phyloP scores from a whole-genome alignment of 2,888 invertebrate species.

The Amblyjoppa proteus region DNA sequence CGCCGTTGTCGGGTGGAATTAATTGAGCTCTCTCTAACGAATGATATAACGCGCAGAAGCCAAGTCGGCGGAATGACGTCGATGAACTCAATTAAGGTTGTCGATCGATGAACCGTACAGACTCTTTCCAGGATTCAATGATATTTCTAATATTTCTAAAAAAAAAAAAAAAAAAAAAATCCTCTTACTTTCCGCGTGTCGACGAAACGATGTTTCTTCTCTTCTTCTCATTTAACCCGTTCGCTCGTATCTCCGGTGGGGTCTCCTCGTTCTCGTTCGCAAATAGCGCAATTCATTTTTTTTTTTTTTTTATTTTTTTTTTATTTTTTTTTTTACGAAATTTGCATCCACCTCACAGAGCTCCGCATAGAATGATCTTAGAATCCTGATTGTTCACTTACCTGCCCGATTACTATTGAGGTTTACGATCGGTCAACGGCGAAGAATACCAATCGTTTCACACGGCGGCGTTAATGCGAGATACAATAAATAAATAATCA shows the following conservation, averaged over 20 bases:
- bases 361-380: slow-evolving; percentile 68
- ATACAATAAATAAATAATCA: slow-evolving; percentile 21
- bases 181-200: not conserved
- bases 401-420: slow-evolving; percentile 69
- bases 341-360: slow-evolving; percentile 71
- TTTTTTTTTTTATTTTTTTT: slow-evolving; percentile 36
- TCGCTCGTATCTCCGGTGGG: not conserved
- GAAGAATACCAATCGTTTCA: slow-evolving; percentile 56
- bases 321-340: slow-evolving; percentile 52
- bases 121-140: slow-evolving; percentile 22
- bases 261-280: slow-evolving; percentile 62
- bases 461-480: slow-evolving; percentile 1
- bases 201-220: not conserved
- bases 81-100: slow-evolving; percentile 66
- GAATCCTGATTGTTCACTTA: slow-evolving; percentile 71
- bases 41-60: slow-evolving; percentile 52
- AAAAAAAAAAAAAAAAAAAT: not conserved
- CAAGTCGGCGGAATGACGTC: slow-evolving; percentile 52
- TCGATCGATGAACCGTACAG: slow-evolving; percentile 60
- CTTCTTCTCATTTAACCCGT: slow-evolving; percentile 13
- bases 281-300: slow-evolving; percentile 65
- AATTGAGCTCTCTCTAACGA: slow-evolving; percentile 39
- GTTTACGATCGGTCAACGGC: slow-evolving; percentile 71
- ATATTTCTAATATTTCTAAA: not conserved
- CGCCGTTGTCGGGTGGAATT: slow-evolving; percentile 61